Conservation (phyloP, 2,888 invertebrate genomes). For the Campaea margaritaria region DNA sequence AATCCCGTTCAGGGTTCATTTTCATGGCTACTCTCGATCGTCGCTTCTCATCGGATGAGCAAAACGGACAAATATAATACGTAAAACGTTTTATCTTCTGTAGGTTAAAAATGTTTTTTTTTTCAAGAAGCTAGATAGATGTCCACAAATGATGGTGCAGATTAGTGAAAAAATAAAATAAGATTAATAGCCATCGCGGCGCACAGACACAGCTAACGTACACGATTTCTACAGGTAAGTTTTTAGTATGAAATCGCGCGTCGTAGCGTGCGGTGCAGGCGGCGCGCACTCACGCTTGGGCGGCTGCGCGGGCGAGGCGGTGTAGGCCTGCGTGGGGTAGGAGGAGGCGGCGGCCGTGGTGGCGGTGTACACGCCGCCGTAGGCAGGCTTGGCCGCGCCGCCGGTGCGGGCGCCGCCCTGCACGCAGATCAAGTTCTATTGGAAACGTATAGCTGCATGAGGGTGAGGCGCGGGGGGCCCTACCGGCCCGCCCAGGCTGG, state of each 20-base stretch:
- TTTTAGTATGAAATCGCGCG: no score
- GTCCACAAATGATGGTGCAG: background rate
- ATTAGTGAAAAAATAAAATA: background rate
- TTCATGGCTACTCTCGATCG: no score
- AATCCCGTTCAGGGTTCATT: no score
- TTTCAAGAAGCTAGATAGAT: no score
- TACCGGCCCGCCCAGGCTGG: background rate
- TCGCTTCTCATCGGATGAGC: no score
- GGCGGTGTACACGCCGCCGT: slow-evolving; percentile 86
- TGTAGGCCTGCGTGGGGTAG: slow-evolving; percentile 81
- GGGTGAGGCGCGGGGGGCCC: slow-evolving; percentile 4
- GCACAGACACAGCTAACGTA: no score
- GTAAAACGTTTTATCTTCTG: no score
- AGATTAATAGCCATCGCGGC: no score
- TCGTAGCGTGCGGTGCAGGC: slow-evolving; percentile 58
- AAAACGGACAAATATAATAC: no score
- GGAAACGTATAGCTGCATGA: slow-evolving; percentile 29
- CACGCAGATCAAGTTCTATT: slow-evolving; percentile 50
- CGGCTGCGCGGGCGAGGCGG: slow-evolving; percentile 84
- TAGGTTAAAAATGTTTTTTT: no score
- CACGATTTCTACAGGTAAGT: no score
- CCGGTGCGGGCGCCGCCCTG: slow-evolving; percentile 84
- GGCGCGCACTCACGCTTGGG: slow-evolving; percentile 87
- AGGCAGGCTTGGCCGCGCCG: slow-evolving; percentile 85
- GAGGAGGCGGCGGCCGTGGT: slow-evolving; percentile 78